These are phyloP conservation scores for Cynopterus brachyotis DNA, from an alignment of 2,113 vertebrate species.

Conservation along the genomic window DNA sequence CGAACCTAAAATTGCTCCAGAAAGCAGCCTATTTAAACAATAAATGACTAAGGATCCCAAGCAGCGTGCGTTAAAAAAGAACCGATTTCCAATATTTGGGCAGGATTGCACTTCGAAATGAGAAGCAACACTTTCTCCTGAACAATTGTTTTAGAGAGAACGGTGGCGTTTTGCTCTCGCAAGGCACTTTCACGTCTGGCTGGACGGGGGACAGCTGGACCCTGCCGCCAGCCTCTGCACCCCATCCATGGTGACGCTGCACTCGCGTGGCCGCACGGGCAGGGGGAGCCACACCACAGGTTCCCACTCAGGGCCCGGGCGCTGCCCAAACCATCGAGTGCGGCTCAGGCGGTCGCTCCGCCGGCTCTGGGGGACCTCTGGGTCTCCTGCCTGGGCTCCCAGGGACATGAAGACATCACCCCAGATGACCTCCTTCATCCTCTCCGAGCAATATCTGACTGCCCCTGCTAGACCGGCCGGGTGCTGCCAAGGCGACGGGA, in stretches of 20 bases:
- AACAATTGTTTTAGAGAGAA: not conserved
- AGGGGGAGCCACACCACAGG: too few species aligned
- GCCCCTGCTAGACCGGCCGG: not conserved
- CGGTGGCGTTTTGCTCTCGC: not conserved
- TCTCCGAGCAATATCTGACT: fast-evolving
- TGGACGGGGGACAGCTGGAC: not conserved
- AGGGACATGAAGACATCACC: not conserved
- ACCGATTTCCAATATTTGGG: not conserved
- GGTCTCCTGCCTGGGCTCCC: not conserved
- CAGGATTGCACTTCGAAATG: not conserved
- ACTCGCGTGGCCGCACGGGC: fast-evolving
- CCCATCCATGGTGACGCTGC: not conserved
- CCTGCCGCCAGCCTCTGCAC: not conserved
- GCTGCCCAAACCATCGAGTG: not conserved
- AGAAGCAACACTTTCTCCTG: not conserved
- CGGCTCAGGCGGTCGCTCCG: not conserved
- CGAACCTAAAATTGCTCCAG: not conserved
- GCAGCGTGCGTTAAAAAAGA: not conserved
- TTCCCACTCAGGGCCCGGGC: not conserved
- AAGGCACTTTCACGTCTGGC: not conserved
- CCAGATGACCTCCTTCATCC: not conserved
- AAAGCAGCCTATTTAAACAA: not conserved
- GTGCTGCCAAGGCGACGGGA: not conserved
- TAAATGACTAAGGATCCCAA: not conserved
- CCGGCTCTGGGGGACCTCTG: not conserved